phyloP scores from a whole-genome alignment of 1,140 invertebrate species.

The Steinernema khuongi region DNA sequence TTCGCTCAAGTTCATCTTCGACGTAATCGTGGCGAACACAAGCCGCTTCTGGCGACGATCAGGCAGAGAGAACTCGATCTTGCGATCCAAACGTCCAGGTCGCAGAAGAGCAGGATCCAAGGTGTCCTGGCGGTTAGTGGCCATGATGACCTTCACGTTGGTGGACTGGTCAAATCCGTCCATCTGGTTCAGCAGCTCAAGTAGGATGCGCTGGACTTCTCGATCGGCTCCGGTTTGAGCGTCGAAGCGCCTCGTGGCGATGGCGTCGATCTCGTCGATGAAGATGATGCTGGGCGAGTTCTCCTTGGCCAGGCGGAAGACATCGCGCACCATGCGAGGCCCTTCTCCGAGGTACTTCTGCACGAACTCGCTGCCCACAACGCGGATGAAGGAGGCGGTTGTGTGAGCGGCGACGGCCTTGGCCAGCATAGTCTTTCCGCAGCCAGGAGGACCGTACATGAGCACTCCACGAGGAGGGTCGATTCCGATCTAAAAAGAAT shows the following conservation, averaged over 20 bases:
- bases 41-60: slow-evolving; percentile 94
- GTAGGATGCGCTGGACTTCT: slow-evolving; percentile 93
- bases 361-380: slow-evolving; percentile 98
- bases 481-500: slow-evolving; percentile 59
- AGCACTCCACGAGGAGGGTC: slow-evolving; percentile 88
- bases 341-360: slow-evolving; percentile 99
- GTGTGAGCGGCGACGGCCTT: slow-evolving; percentile 71
- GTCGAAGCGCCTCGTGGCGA: slow-evolving; percentile 52
- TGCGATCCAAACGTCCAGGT: slow-evolving; percentile 92
- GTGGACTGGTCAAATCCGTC: slow-evolving; percentile 99
- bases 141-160: slow-evolving; percentile 99
- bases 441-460: slow-evolving; percentile 94
- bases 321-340: slow-evolving; percentile 96
- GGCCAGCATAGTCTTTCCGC: slow-evolving; percentile 96
- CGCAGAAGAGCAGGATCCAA: slow-evolving; percentile 91
- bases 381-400: slow-evolving; percentile 87
- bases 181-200: slow-evolving; percentile 98
- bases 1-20: slow-evolving; percentile 98
- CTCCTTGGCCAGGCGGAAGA: slow-evolving; percentile 95
- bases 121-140: slow-evolving; percentile 95
- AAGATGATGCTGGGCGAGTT: slow-evolving; percentile 94
- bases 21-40: slow-evolving; percentile 93
- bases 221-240: slow-evolving; percentile 75
- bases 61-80: slow-evolving; percentile 97
- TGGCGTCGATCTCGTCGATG: slow-evolving; percentile 47